Conservation (phyloP, 2,797 vertebrate genomes). For the Chrysocyon brachyurus region DNA sequence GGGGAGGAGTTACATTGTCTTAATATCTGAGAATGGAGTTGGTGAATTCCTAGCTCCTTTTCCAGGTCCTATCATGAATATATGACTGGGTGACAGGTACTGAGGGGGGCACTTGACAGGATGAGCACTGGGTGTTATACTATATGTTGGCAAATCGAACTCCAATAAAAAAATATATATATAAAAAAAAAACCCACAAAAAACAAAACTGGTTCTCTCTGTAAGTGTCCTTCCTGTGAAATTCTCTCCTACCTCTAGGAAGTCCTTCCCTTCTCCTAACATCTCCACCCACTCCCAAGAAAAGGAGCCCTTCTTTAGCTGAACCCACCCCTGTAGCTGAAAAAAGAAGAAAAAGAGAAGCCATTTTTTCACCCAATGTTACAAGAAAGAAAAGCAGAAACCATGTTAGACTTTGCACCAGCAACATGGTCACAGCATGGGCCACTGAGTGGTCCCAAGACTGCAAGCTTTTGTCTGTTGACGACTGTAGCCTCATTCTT, state of each 20-base stretch:
- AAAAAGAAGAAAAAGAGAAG: not conserved
- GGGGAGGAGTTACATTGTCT: no score
- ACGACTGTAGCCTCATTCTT: no score
- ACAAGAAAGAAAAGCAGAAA: not conserved
- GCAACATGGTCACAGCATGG: accelerated
- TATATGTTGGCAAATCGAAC: no score
- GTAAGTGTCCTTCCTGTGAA: not conserved
- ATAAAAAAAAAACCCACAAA: no score
- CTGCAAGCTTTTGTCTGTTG: not conserved
- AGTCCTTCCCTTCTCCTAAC: not conserved
- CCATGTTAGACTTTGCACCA: not conserved
- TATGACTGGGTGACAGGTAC: no score
- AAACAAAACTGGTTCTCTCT: not conserved
- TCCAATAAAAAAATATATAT: no score
- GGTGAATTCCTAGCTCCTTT: not conserved
- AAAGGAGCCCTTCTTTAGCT: not conserved
- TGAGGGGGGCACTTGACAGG: no score
- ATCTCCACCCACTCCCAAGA: not conserved
- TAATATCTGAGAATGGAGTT: not conserved
- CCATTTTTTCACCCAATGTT: not conserved
- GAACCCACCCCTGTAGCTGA: not conserved
- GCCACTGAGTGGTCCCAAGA: not conserved
- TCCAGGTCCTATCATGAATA: not conserved
- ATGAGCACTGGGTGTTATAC: no score
- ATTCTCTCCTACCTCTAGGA: not conserved